Evolutionary conservation across 2,888 invertebrate species (phyloP), one percentile per base, ranked within the genome.

Genomic region (Pammene aurita): DNA sequence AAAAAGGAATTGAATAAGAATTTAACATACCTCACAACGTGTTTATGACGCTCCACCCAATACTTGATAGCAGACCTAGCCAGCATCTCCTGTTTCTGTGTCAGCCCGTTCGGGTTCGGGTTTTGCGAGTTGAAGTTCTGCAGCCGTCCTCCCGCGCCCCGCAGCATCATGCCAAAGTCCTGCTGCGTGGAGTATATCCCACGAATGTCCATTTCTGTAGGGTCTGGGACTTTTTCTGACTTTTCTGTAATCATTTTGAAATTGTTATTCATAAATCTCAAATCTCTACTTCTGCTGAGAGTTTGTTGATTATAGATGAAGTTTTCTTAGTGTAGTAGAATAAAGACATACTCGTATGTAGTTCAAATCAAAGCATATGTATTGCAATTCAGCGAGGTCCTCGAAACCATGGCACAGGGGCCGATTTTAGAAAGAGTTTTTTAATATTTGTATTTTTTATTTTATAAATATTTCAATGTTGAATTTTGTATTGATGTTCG

Each of bases 21-120:
- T n/a, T n/a, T n/a, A n/a, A 77, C 89, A 88, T 83, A 97, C 97
- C 96, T 95, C 54, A 97, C 97, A 65, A 97, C 96, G 81, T 97
- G 97, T 87, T 97, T 97, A 83, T 97, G 97, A 48, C 97, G 91
- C 80, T 97, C 97, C 38, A 97, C 97, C 97, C 97, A 97, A 80
- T 97, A 97, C 79, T 97, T 97, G 78, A 97, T 97, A 16, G 97
- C 96, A 42, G 96, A 97, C 74, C 97, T 93, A 0, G 97, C 97
- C 87, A 97, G 93, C 90, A 96, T 93, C 84, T 97, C 97, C 80
- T 97, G 97, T 80, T 97, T 97, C 83, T 95, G 95, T 0, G 95
- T 95, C 61, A 97, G 87, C 0, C 96, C 96, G 75, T 97, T 97
- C 0, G 97, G 97, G 74, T 97, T 92, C 26, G 93, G 88, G 0